Evolutionary conservation across 2,888 invertebrate species (phyloP).

Genomic region (Melieria picta): DNA sequence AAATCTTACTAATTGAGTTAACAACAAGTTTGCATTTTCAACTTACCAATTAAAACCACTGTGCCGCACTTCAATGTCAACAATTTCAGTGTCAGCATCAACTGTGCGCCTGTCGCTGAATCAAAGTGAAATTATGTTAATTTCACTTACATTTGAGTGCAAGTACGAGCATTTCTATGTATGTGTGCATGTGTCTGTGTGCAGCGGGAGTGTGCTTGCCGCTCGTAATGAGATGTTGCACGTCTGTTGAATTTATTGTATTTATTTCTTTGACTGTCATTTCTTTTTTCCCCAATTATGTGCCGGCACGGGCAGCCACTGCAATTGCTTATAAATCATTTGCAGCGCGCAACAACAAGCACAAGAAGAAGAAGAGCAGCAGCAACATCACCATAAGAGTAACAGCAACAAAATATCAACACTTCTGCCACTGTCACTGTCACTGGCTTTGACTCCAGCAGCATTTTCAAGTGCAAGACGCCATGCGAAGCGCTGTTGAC

Average conservation of each 20-base stretch:
- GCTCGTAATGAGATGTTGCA: conserved; percentile 28
- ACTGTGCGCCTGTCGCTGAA: not conserved
- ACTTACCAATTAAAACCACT: too few relatives aligned
- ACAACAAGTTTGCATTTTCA: too few relatives aligned
- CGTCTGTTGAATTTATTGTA: conserved; percentile 14
- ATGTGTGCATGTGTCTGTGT: not conserved
- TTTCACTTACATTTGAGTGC: conserved; percentile 1
- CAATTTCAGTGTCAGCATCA: too few relatives aligned
- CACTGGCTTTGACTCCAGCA: too few relatives aligned
- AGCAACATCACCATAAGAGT: too few relatives aligned
- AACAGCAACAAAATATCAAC: conserved; percentile 15
- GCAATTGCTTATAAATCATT: conserved; percentile 28
- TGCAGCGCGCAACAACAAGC: conserved; percentile 20
- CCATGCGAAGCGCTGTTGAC: not conserved
- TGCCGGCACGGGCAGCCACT: conserved; percentile 5
- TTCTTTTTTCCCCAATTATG: conserved; percentile 32
- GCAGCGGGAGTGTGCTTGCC: conserved; percentile 18
- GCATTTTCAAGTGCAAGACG: too few relatives aligned
- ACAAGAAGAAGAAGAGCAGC: not conserved
- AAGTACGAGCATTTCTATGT: not conserved
- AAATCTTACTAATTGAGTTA: too few relatives aligned
- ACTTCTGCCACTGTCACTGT: not conserved
- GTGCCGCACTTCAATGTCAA: too few relatives aligned
- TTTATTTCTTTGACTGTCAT: conserved; percentile 7
- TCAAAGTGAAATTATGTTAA: conserved; percentile 33